phyloP scores from a whole-genome alignment of 2,113 vertebrate species.

The Pangasianodon gigas region DNA sequence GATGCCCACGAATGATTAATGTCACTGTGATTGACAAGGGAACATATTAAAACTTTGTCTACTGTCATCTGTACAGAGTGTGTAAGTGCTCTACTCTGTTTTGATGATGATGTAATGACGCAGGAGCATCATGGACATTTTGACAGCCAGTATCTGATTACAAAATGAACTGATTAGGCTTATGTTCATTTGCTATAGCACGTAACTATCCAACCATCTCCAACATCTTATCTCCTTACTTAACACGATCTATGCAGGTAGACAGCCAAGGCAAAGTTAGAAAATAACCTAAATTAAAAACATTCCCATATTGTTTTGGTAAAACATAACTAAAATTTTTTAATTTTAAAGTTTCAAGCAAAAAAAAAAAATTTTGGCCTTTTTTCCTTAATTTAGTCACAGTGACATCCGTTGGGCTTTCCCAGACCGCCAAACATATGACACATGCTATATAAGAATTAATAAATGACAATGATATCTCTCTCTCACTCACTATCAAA shows the following conservation, averaged over 20 bases:
- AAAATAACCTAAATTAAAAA: background rate
- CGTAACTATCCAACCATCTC: background rate
- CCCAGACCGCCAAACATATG: background rate
- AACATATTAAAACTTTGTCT: background rate
- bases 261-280: background rate
- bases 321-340: too few species aligned
- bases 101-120: background rate
- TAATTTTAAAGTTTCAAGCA: too few species aligned
- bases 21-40: background rate
- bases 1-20: background rate
- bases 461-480: background rate
- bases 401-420: background rate
- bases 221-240: background rate
- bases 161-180: background rate
- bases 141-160: background rate
- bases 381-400: background rate
- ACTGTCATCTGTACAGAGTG: background rate
- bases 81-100: background rate
- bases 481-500: too few species aligned
- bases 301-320: background rate
- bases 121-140: background rate
- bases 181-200: background rate
- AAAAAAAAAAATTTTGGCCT: background rate
- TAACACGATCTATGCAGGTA: background rate
- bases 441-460: background rate